Evolutionary conservation across 30 jellyfish, hydroid and myxozoan species (phyloP), one percentile per base, ranked within the genome.

Genomic region (Catostylus mosaicus): DNA sequence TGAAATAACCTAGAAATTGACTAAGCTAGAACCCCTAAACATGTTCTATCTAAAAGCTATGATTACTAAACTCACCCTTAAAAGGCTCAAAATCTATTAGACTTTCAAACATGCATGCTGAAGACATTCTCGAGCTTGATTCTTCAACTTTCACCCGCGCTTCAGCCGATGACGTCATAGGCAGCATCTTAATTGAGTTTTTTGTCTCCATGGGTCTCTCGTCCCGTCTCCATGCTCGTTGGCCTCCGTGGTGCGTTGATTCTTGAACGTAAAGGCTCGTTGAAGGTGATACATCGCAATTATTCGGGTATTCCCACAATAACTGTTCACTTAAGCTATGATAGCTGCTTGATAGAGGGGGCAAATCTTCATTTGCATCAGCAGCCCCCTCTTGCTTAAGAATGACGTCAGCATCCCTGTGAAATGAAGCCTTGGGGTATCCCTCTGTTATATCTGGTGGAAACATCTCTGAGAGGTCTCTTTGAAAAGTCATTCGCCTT

Each of bases 41-140:
- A n/a, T 50, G 24, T 16, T 50, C 6, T 18, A 50, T 50, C 81
- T 83, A 83, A 30, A 83, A 83, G 65, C 51, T 84, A 63, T 84
- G 88, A 36, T 48, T 84, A 10, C 46, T 72, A 46, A 70, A 88
- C 78, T 88, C 93, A 63, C 89, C 91, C 56, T 80, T 79, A 45
- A 92, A 92, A 0, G 96, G 95, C 67, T 92, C 98, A 22, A 92
- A 75, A 73, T 80, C 90, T 26, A 92, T 75, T 31, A 85, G 71
- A 87, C 89, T 85, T 64, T 92, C 98, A 80, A 92, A 85, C 96
- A 86, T 86, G 36, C 96, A 86, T 19, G 96, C 70, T 0, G 87
- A 66, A 19, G 83, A n/a, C 32, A 86, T 66, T 32, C 96, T 51
- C 20, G 57, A 40, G 3, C 23, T 34, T 30, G 38, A 73, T 19